phyloP scores from a whole-genome alignment of 2,113 vertebrate genomes.

The Rattus rattus region DNA sequence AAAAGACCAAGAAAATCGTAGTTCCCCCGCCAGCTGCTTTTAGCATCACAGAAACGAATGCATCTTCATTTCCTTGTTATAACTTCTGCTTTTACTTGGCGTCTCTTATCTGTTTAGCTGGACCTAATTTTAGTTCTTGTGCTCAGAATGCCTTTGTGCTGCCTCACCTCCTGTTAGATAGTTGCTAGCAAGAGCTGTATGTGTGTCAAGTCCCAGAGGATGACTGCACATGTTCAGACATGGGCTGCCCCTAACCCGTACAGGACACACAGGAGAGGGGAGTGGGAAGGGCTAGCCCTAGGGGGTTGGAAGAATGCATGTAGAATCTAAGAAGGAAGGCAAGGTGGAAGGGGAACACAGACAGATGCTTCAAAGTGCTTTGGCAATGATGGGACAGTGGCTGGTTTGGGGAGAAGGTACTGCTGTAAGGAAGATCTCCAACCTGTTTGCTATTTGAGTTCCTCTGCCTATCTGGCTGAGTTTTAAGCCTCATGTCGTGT shows the following conservation, averaged over 20 bases:
- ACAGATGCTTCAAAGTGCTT: neutral
- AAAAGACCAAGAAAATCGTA: neutral
- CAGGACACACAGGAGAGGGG: neutral
- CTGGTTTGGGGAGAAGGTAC: neutral
- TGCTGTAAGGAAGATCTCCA: neutral
- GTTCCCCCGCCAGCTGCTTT: neutral
- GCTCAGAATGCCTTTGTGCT: neutral
- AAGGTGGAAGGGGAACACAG: neutral
- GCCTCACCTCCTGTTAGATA: neutral
- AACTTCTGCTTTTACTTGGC: neutral
- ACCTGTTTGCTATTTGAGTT: slow-evolving; percentile 45
- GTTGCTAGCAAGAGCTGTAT: neutral
- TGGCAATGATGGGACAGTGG: neutral
- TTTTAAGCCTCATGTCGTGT: slow-evolving; percentile 34
- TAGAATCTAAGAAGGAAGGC: neutral
- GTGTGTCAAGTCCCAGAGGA: neutral
- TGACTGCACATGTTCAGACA: neutral
- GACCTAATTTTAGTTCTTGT: slow-evolving; percentile 22
- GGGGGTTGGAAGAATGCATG: neutral
- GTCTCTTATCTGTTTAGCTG: slow-evolving; percentile 9
- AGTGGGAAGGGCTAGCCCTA: neutral
- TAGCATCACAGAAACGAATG: neutral
- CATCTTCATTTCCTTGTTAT: slow-evolving; percentile 48
- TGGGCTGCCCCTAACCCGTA: neutral
- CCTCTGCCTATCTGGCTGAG: slow-evolving; percentile 16